These are phyloP conservation scores for Plumapathes pennacea DNA, from an alignment of 92 coral and sea anemone genomes.

Conservation along the genomic window DNA sequence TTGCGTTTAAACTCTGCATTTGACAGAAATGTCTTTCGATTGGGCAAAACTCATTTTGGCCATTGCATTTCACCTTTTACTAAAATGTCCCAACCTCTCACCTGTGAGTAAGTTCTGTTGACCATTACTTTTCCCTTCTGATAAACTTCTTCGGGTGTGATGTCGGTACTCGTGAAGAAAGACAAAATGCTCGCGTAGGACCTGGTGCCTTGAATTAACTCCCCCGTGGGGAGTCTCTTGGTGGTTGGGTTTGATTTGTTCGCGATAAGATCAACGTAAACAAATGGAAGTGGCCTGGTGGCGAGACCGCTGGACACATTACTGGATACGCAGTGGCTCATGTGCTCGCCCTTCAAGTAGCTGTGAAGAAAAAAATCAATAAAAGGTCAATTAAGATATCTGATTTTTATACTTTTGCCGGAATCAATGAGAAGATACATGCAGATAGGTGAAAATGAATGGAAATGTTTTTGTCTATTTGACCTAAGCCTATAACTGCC, in stretches of 20 bases:
- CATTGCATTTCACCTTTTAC: not conserved
- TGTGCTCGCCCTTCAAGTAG: slow-evolving; percentile 70
- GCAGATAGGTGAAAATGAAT: not conserved
- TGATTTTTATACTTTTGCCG: not conserved
- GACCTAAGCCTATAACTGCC: too few species aligned
- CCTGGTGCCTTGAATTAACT: slow-evolving; percentile 54
- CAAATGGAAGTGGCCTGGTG: slow-evolving; percentile 67
- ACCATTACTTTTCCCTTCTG: slow-evolving; percentile 75
- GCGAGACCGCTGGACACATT: slow-evolving; percentile 92
- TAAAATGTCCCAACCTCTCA: slow-evolving; percentile 1
- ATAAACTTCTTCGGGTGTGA: slow-evolving; percentile 79
- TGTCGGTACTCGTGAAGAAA: slow-evolving; percentile 70
- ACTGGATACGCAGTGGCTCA: slow-evolving; percentile 88
- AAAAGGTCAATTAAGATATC: not conserved
- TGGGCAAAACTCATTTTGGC: too few species aligned
- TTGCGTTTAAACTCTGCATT: too few species aligned
- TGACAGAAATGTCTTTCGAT: too few species aligned
- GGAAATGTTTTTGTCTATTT: too few species aligned
- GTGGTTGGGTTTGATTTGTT: slow-evolving; percentile 60
- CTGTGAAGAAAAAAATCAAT: slow-evolving; percentile 23
- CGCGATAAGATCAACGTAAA: slow-evolving; percentile 73
- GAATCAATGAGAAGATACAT: not conserved
- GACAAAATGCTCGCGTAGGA: slow-evolving; percentile 73
- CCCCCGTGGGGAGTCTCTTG: slow-evolving; percentile 80
- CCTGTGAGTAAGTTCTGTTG: slow-evolving; percentile 64